These are phyloP conservation scores for Microdon myrmicae DNA, from an alignment of 2,888 invertebrate species.

Conservation along the genomic window DNA sequence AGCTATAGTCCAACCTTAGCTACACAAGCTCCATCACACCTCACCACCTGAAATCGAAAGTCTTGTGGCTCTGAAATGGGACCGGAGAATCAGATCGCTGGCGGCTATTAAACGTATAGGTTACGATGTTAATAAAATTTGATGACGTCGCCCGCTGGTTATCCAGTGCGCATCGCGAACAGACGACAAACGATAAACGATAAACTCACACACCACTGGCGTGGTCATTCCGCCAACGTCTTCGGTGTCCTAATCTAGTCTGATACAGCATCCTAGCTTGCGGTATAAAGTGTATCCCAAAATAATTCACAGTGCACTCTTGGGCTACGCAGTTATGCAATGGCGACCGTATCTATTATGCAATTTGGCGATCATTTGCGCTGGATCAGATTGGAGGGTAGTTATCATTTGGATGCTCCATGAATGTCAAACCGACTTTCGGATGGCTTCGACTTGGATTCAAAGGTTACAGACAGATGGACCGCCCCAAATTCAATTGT, in stretches of 20 bases:
- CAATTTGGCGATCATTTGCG: slow-evolving; percentile 19
- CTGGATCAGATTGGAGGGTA: slow-evolving; percentile 28
- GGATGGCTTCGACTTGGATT: slow-evolving; percentile 27
- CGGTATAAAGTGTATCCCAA: slow-evolving; percentile 45
- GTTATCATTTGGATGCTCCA: not conserved
- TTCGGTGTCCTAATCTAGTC: slow-evolving; percentile 22
- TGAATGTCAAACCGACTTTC: slow-evolving; percentile 43
- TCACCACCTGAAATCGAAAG: slow-evolving; percentile 30
- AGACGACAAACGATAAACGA: slow-evolving; percentile 15
- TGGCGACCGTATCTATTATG: slow-evolving; percentile 23
- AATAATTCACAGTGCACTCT: slow-evolving; percentile 24
- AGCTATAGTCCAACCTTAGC: slow-evolving; percentile 31
- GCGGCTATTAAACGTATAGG: slow-evolving; percentile 49
- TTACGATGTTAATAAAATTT: slow-evolving; percentile 50
- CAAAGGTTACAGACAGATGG: slow-evolving; percentile 45
- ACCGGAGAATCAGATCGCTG: slow-evolving; percentile 42
- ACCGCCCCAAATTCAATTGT: slow-evolving; percentile 47
- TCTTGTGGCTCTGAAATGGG: slow-evolving; percentile 25
- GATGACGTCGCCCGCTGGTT: slow-evolving; percentile 36
- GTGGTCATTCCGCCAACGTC: slow-evolving; percentile 27
- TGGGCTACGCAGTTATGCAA: slow-evolving; percentile 47
- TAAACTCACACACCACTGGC: slow-evolving; percentile 15
- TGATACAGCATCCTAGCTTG: too few species aligned
- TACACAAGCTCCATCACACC: slow-evolving; percentile 30
- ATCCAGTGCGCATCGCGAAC: slow-evolving; percentile 10